Conservation (phyloP, 2,797 vertebrate species). For the Merluccius polli region DNA sequence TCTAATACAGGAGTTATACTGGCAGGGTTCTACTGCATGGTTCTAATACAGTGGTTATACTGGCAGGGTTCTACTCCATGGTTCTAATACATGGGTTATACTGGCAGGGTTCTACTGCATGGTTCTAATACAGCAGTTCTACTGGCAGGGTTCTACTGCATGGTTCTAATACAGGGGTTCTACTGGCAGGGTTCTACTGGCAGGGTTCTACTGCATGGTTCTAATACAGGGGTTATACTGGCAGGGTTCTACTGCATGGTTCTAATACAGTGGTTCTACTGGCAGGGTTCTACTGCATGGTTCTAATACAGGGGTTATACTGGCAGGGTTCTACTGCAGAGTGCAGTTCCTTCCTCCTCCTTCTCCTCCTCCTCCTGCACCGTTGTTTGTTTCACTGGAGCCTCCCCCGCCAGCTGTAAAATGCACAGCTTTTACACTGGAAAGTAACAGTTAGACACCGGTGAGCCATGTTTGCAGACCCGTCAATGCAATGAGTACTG, state of each 20-base stretch:
- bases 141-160: neutral
- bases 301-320: neutral
- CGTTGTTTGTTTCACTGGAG: neutral
- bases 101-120: too few species aligned
- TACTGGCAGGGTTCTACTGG: too few species aligned
- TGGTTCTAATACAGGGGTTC: too few species aligned
- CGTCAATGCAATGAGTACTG: neutral
- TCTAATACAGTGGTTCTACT: neutral
- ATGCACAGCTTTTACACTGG: slow-evolving; percentile 45
- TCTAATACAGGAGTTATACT: too few species aligned
- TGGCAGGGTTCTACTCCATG: too few species aligned
- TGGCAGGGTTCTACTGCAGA: slow-evolving; percentile 17
- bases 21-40: too few species aligned
- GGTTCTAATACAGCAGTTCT: too few species aligned
- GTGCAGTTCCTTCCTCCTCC: slow-evolving; percentile 11
- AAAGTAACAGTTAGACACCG: slow-evolving; percentile 24
- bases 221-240: too few species aligned
- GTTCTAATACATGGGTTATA: too few species aligned
- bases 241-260: neutral
- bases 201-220: too few species aligned
- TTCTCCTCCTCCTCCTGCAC: neutral
- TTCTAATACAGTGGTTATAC: too few species aligned
- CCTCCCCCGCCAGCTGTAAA: slow-evolving; percentile 33
- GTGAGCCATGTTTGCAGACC: slow-evolving; percentile 11
- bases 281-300: neutral